Conservation (phyloP, 2,113 vertebrate species). For the Orthochromis indermauri region DNA sequence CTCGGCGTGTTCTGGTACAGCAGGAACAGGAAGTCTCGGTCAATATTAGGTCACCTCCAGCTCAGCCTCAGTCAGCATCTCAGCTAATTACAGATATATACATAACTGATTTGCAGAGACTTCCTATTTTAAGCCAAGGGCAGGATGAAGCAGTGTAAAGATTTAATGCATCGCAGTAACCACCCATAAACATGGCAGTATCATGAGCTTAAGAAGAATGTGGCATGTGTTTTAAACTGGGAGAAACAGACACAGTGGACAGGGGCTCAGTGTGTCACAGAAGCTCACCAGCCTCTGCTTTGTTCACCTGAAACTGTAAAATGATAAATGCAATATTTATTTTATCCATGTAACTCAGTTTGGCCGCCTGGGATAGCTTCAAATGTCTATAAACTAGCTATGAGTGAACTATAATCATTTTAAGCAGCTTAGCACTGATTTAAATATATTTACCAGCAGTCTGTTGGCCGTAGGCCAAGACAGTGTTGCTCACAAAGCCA, state of each 20-base stretch:
- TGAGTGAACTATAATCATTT: constrained; percentile 87
- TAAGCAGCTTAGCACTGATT: constrained; percentile 88
- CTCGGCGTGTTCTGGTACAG: constrained; percentile 9
- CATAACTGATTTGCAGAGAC: background rate
- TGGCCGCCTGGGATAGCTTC: constrained; percentile 76
- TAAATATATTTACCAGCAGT: constrained; percentile 86
- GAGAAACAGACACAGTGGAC: background rate
- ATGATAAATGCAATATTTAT: constrained; percentile 29
- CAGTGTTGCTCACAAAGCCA: constrained; percentile 76
- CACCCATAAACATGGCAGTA: background rate
- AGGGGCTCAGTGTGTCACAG: background rate
- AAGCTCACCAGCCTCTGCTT: background rate
- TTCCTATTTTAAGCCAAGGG: background rate
- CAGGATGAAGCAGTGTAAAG: background rate
- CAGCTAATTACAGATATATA: constrained; percentile 2
- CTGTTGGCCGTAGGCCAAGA: constrained; percentile 78
- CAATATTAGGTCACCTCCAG: constrained; percentile 44
- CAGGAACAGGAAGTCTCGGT: constrained; percentile 18
- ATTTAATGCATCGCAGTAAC: constrained; percentile 5
- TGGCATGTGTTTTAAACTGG: background rate
- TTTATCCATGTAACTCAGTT: constrained; percentile 71
- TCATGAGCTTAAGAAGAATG: constrained; percentile 7
- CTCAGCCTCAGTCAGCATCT: constrained; percentile 26
- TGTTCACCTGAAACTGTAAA: constrained; percentile 58
- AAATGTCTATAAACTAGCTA: constrained; percentile 81